Evolutionary conservation across 2,888 invertebrate genomes (phyloP), one percentile per base, ranked within the genome.

Genomic region (Eupithecia centaureata): DNA sequence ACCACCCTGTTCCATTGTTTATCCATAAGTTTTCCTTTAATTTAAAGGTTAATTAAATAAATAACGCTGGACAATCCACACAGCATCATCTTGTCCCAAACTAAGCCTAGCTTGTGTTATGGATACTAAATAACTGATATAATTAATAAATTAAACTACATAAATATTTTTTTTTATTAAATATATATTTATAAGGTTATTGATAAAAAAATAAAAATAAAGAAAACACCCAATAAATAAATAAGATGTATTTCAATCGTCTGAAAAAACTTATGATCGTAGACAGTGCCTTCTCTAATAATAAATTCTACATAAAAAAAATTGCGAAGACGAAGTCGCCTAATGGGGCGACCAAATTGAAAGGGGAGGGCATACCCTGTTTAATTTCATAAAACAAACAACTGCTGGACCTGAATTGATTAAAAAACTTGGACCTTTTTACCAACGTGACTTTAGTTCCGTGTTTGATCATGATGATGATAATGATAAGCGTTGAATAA

Each of bases 251-350:
- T 61, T 33, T 61, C 33, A 27, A 61, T 33, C 32, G 18, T 56
- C 63, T 52, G 58, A 68, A 65, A 68, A 65, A 64, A 57, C 22
- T 57, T 57, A 30, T 52, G 27, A 15, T 52, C 57, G 2, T n/a
- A 30, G 30, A 63, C 57, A 63, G 63, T 57, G 42, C 28, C n/a
- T 1, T 28, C 30, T 30, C 30, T 61, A 68, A 68, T 68, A 68
- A n/a, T n/a, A 68, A 68, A 61, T 68, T 61, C 67, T 59, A 63
- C 65, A 61, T 67, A 70, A 72, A 72, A n/a, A 67, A 72, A 63
- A 72, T 72, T 70, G 63, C 57, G 57, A 5, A 10, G 22, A 32
- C 32, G 66, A 60, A 63, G 59, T 64, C 52, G 60, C 42, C 57
- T 68, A 70, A 72, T 64, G 67, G 65, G 64, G 64, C 62, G 63